phyloP scores from a whole-genome alignment of 2,888 invertebrate genomes.

The Rotaria macrura region DNA sequence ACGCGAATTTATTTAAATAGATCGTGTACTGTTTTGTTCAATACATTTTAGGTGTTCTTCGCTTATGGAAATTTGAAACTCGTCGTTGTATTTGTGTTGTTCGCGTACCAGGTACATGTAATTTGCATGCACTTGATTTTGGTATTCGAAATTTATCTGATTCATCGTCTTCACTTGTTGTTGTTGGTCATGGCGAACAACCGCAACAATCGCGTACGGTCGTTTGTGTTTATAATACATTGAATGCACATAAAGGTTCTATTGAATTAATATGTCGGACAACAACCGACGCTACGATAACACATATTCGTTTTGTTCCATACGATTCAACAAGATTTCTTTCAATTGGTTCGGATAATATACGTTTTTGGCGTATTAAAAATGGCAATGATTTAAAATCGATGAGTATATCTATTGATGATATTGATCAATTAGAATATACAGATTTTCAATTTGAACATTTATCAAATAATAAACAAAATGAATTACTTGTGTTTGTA shows the following conservation, averaged over 20 bases:
- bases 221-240: conserved; percentile 37
- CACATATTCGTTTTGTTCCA: conserved; percentile 43
- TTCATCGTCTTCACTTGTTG: neutral
- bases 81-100: conserved; percentile 40
- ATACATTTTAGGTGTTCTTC: conserved; percentile 38
- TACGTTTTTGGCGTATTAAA: conserved; percentile 48
- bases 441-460: conserved; percentile 39
- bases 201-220: conserved; percentile 38
- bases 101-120: conserved; percentile 24
- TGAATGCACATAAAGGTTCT: conserved; percentile 37
- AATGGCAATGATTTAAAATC: conserved; percentile 44
- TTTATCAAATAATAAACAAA: conserved; percentile 34
- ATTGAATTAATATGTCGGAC: conserved; percentile 46
- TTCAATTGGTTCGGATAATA: conserved; percentile 48
- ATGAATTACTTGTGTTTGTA: conserved; percentile 45
- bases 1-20: too few species aligned
- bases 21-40: neutral
- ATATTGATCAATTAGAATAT: conserved; percentile 41
- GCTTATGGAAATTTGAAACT: conserved; percentile 45
- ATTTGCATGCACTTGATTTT: conserved; percentile 3
- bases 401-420: conserved; percentile 43
- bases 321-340: conserved; percentile 48
- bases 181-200: conserved; percentile 41
- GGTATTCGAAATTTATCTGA: neutral
- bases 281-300: conserved; percentile 47